A percentile compares a stretch with the other conserved stretches of the same genome.
Evolutionary conservation across 2,797 vertebrate genomes (phyloP).

Genomic region (Epinephelus coioides): DNA sequence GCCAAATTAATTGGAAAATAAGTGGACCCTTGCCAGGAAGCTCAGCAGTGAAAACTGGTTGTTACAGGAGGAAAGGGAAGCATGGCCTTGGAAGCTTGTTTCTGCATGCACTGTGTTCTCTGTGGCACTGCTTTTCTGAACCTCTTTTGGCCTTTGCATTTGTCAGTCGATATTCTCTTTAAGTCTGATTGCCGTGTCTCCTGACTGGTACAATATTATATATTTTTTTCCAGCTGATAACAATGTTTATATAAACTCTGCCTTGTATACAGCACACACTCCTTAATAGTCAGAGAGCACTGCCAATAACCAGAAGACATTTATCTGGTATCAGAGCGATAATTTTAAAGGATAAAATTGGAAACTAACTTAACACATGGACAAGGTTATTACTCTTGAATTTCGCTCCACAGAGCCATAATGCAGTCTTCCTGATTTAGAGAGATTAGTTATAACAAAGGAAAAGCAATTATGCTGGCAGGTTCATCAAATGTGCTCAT

Average conservation of each 20-base stretch:
- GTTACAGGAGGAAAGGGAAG: constrained; percentile 67
- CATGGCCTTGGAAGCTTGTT: constrained; percentile 71
- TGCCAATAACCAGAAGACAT: constrained; percentile 21
- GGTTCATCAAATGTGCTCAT: constrained; percentile 30
- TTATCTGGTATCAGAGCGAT: constrained; percentile 16
- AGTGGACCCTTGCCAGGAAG: constrained; percentile 83
- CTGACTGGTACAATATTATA: constrained; percentile 33
- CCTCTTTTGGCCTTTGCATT: constrained; percentile 67
- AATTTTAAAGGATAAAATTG: constrained; percentile 23
- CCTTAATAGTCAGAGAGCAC: constrained; percentile 40
- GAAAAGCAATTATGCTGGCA: neutral
- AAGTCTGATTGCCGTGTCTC: constrained; percentile 38
- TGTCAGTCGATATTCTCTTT: constrained; percentile 60
- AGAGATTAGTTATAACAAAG: constrained; percentile 9
- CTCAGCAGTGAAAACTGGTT: constrained; percentile 75
- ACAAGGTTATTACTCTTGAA: constrained; percentile 23
- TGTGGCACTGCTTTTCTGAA: constrained; percentile 60
- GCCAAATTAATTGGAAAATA: constrained; percentile 86
- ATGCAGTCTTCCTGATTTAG: neutral
- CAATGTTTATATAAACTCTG: constrained; percentile 33
- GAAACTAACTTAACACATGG: constrained; percentile 17
- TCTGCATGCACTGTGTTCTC: constrained; percentile 61
- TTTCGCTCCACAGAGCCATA: constrained; percentile 17
- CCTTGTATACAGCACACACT: constrained; percentile 30
- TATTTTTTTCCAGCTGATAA: constrained; percentile 22